Base-by-base conservation (phyloP, 2,113 vertebrate species). In the Leptobrachium leishanense region DNA sequence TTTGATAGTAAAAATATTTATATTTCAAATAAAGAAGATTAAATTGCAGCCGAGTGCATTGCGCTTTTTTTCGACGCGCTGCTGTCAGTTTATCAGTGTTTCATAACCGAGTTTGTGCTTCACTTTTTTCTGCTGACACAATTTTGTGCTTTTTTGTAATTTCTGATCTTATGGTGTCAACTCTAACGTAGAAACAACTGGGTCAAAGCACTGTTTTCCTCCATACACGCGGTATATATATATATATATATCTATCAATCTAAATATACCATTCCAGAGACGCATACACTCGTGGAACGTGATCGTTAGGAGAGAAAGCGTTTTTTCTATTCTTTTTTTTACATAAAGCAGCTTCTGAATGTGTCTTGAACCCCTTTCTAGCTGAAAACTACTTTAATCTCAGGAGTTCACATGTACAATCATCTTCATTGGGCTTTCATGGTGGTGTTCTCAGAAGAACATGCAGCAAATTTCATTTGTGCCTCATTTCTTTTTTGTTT, bases 1-100 rank as follows among this genome's bases (percentile, higher is more conserved):
- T 92, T 91, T 93, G 91, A 94, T 94, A 92, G 92, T 91, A 92
- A 92, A 90, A 93, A 93, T 94, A 93, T 94, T 94, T 94, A 94
- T 94, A 92, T 93, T 94, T 94, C 92, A 93, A 94, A 93, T 92
- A 91, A 31, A 91, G 91, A 94, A 93, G 91, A 94, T 92, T 92
- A 93, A 93, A 94, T 93, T 93, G 89, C 91, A 91, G 88, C 90
- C 90, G 91, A 90, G 87, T 83, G 85, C 92, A 88, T 91, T 91
- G 88, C 90, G 88, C 89, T 89, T 91, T 92, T 54, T 54, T 54
- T 54, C 12, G 5, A 7, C 50, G 6, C 50, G 10, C 55, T 91
- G 89, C 87, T 85, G 86, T 89, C 86, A 83, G 84, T 88, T 91
- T 92, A 91, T 92, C 91, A 89, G 89, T 81, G 75, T 88, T 90